Conservation (phyloP, 2,113 vertebrate genomes). For the Rhombomys opimus region DNA sequence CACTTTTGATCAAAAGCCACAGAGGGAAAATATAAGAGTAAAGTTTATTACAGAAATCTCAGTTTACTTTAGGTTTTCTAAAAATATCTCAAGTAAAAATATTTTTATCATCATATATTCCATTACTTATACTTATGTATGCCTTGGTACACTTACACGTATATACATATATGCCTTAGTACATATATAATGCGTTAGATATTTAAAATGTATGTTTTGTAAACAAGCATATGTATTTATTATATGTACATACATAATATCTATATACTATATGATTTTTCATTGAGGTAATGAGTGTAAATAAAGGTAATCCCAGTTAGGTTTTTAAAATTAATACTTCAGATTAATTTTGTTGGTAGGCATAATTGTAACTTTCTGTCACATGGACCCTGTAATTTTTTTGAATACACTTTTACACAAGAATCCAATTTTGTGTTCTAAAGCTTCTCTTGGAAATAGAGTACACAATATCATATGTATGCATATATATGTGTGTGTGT, state of each 20-base stretch:
- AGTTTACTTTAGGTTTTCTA: background rate
- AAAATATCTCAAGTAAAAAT: background rate
- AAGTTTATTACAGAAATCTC: background rate
- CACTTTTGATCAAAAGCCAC: background rate
- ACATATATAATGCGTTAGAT: background rate
- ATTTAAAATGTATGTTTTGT: background rate
- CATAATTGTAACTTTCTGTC: background rate
- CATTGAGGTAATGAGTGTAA: background rate
- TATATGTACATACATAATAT: background rate
- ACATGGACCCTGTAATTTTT: background rate
- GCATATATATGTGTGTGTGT: no score
- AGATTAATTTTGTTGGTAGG: background rate
- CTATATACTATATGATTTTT: background rate
- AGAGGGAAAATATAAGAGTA: background rate
- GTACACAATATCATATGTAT: background rate
- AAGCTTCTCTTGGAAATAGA: background rate
- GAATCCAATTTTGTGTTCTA: background rate
- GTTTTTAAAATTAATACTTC: constrained; percentile 29
- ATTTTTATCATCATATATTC: background rate
- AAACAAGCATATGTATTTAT: background rate
- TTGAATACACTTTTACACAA: background rate
- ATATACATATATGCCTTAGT: background rate
- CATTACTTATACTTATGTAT: background rate
- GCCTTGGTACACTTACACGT: background rate
- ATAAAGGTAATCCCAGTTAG: background rate